Percentiles rank a stretch among this genome's conserved stretches.
Conservation (phyloP, 1,140 invertebrate genomes). For the Protaetia brevitarsis region DNA sequence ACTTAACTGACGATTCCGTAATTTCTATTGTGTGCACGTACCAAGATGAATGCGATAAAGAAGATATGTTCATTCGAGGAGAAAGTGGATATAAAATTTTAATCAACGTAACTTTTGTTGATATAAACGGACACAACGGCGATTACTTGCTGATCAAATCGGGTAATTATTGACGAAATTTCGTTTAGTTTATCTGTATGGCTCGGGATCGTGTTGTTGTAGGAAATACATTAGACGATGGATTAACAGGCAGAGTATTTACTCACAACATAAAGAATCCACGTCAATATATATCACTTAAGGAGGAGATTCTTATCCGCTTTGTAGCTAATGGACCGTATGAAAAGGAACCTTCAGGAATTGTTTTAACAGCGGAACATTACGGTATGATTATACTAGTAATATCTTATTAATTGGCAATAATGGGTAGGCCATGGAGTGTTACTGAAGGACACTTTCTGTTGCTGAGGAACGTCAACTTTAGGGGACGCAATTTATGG, state of each 20-base stretch:
- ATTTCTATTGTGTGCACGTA: not conserved
- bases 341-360: not conserved
- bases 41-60: not conserved
- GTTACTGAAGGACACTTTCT: too few species aligned
- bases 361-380: not conserved
- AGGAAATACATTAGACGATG: not conserved
- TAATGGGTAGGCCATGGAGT: too few species aligned
- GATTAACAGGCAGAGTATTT: not conserved
- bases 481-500: too few species aligned
- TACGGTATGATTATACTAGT: too few species aligned
- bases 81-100: not conserved
- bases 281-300: not conserved
- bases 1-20: not conserved
- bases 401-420: too few species aligned
- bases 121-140: not conserved
- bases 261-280: not conserved
- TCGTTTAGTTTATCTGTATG: not conserved
- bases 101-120: not conserved
- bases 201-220: not conserved
- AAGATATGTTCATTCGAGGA: not conserved
- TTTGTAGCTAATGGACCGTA: not conserved
- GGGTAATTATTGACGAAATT: not conserved
- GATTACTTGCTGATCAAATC: slow-evolving; percentile 3
- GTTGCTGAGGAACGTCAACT: too few species aligned
- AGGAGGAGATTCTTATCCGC: not conserved